Conservation (phyloP, 2,113 vertebrate genomes). For the Eleginops maclovinus region DNA sequence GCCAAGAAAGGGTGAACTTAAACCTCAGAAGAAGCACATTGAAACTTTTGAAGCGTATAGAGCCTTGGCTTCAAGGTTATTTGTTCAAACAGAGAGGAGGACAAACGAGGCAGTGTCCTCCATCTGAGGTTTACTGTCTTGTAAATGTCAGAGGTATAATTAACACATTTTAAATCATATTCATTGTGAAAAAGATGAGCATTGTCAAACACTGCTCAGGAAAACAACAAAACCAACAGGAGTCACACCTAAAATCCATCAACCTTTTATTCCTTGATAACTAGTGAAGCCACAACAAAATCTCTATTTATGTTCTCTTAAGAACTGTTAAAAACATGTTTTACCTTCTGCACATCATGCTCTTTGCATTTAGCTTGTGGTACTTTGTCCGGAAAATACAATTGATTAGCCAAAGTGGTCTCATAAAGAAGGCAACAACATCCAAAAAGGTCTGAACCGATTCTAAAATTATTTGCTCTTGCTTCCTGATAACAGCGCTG, state of each 20-base stretch:
- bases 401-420: background rate
- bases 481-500: background rate
- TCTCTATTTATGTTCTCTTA: background rate
- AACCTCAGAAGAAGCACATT: background rate
- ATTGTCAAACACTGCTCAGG: constrained; percentile 9
- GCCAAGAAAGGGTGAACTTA: too few relatives aligned
- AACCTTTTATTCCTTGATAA: background rate
- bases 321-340: background rate
- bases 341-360: background rate
- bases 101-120: constrained; percentile 17
- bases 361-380: background rate
- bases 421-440: background rate
- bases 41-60: background rate
- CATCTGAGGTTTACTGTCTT: constrained; percentile 39
- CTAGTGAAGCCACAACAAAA: background rate
- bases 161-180: constrained; percentile 29
- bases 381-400: background rate
- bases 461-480: background rate
- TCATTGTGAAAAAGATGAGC: constrained; percentile 2
- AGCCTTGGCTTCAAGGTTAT: constrained; percentile 9
- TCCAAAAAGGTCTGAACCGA: background rate
- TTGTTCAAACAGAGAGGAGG: constrained; percentile 16
- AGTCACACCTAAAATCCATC: background rate
- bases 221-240: background rate
- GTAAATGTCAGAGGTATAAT: constrained; percentile 53